phyloP scores from a whole-genome alignment of 2,797 vertebrate species.

The Crocodylus rhombifer region DNA sequence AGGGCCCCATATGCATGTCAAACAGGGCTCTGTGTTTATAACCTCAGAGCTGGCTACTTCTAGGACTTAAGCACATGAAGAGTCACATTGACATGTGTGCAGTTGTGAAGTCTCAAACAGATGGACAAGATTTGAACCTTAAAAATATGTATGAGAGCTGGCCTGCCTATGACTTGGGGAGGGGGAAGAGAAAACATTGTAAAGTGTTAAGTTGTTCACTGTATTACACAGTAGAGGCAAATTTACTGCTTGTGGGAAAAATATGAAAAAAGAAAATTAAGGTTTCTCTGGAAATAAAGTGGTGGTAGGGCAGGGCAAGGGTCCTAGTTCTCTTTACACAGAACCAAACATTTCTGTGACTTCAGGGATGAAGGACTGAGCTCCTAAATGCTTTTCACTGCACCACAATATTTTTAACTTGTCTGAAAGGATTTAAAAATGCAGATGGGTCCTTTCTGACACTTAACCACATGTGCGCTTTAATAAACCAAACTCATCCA shows the following conservation, averaged over 20 bases:
- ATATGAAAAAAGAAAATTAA: neutral
- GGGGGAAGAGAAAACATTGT: neutral
- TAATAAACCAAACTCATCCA: slow-evolving; percentile 8
- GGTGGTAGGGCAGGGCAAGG: neutral
- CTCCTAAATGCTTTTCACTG: neutral
- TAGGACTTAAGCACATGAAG: neutral
- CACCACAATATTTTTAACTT: neutral
- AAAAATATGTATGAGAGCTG: neutral
- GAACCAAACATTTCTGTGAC: neutral
- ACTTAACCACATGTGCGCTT: neutral
- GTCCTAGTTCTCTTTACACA: rapidly evolving
- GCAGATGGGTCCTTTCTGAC: neutral
- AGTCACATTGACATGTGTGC: neutral
- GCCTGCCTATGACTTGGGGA: neutral
- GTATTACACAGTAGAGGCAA: neutral
- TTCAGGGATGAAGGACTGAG: neutral
- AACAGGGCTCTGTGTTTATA: neutral
- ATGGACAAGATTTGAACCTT: neutral
- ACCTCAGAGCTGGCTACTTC: neutral
- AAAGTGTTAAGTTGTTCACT: neutral
- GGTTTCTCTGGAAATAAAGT: slow-evolving; percentile 8
- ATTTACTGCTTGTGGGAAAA: neutral
- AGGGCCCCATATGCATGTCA: neutral
- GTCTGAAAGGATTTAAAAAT: neutral
- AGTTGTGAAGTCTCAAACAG: neutral